Evolutionary conservation across 2,113 vertebrate genomes (phyloP).

Genomic region (Corythornis madagascariensis): DNA sequence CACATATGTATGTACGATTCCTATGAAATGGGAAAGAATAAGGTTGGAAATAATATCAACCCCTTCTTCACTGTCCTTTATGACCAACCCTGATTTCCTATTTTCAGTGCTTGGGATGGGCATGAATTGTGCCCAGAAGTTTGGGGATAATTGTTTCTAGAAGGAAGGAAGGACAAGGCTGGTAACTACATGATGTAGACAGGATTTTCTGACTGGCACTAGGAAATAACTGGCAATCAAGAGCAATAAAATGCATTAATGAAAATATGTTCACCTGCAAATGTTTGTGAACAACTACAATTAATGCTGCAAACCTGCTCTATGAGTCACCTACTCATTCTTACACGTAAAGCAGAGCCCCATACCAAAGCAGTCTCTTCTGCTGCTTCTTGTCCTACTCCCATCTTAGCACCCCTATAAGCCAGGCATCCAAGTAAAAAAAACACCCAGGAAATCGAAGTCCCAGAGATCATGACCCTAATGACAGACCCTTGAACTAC

Average conservation of each 20-base stretch:
- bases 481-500: fast-evolving
- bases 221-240: neutral
- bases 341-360: neutral
- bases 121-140: neutral
- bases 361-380: neutral
- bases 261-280: neutral
- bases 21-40: neutral
- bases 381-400: neutral
- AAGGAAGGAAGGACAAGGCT: neutral
- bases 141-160: neutral
- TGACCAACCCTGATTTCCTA: neutral
- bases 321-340: neutral
- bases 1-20: neutral
- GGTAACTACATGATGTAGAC: neutral
- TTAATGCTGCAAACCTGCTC: neutral
- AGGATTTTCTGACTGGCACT: neutral
- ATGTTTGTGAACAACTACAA: neutral
- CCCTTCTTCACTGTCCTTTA: neutral
- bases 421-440: neutral
- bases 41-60: neutral
- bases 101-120: neutral
- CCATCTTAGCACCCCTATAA: neutral
- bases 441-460: neutral
- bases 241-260: neutral
- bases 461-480: neutral